Base-by-base conservation (phyloP, 2,113 vertebrate species). In the Prionailurus bengalensis region DNA sequence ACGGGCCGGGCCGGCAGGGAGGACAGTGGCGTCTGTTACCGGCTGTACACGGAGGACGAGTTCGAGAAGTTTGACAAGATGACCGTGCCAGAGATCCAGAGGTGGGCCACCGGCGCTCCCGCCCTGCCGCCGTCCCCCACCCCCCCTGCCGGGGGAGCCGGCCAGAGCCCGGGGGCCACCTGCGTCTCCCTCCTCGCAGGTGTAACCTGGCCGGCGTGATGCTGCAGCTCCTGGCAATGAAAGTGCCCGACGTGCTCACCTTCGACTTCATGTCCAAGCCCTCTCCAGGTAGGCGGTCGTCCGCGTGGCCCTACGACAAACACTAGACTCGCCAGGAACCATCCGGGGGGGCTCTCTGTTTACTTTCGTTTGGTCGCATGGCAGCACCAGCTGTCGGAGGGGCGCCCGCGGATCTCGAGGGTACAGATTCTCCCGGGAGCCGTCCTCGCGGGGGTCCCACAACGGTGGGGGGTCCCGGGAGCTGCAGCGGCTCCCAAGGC, bases 231-330 rank as follows among this genome's bases (percentile, higher is more conserved):
- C 98, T 99, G 85, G 99, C 99, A 29, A 98, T 99, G 96, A 99
- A 99, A 95, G 99, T 99, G 97, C 99, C 99, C 86, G 98, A 99
- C 0, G 99, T 99, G 91, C 99, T 99, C 74, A 99, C 99, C 91
- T 99, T 99, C 98, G 99, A 99, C 97, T 99, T 99, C 98, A 99
- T 99, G 99, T 99, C 99, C 83, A 99, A 99, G 96, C 99, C 99
- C 0, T 99, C 99, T 84, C 99, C 99, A 97, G 99, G 99, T 99
- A 97, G 98, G 98, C 5, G 55, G 55, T 58, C 7, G 17, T 19
- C 17, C 1, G 55, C 55, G 2, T 6, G 55, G 55, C 19, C 19
- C 1, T 19, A 58, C 55, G 2, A 2, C 58, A 1, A 17, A 19
- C 1, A 2, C 0, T 1, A n/a, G 48, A 12, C 55, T n/a, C 48